Percentiles rank a stretch among this genome's conserved stretches.
Conservation (phyloP, 2,113 vertebrate genomes). For the Tetrao urogallus region DNA sequence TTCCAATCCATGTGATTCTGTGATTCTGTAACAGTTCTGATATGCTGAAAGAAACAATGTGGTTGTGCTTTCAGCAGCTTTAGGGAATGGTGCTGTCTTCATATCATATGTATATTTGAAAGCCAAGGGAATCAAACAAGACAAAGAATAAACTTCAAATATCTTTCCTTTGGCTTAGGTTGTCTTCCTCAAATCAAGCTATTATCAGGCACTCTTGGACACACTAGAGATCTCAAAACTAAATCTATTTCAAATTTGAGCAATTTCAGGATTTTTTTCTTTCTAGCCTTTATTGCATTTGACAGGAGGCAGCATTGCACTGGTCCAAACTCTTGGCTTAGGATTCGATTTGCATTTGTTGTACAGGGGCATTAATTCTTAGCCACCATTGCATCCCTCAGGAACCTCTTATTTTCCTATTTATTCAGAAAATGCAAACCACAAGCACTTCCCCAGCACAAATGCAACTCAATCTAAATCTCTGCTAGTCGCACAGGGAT, state of each 20-base stretch:
- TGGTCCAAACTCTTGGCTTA: background rate
- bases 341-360: conserved; percentile 10
- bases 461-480: background rate
- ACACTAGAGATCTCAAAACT: background rate
- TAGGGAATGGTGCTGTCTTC: background rate
- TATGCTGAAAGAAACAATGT: background rate
- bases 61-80: background rate
- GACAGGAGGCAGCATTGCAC: background rate
- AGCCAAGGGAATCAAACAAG: background rate
- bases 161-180: background rate
- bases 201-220: background rate
- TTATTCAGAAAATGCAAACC: conserved; percentile 12
- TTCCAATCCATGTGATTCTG: background rate
- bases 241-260: background rate
- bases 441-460: background rate
- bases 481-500: background rate
- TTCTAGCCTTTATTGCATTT: background rate
- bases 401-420: background rate
- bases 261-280: background rate
- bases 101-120: fast-evolving
- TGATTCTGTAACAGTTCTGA: background rate
- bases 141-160: background rate
- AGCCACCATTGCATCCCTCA: background rate
- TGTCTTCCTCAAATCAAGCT: background rate
- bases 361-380: background rate